Percentiles rank a stretch among this genome's conserved stretches.
phyloP scores from a whole-genome alignment of 2,113 vertebrate species.

The Pseudorectes ferrugineus region DNA sequence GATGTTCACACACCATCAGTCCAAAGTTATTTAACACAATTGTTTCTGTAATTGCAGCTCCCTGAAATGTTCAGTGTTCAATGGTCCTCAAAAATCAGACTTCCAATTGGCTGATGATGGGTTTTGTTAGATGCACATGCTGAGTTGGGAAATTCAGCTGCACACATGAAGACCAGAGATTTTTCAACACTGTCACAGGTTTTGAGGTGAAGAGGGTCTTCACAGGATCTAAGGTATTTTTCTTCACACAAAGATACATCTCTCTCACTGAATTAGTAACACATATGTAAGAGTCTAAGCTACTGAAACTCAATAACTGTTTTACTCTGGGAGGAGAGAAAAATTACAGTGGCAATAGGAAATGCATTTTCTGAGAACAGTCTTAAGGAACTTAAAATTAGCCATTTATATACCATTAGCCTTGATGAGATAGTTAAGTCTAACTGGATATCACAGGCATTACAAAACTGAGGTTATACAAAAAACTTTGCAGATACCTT shows the following conservation, averaged over 20 bases:
- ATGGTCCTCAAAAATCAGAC: slow-evolving; percentile 47
- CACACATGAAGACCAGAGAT: background rate
- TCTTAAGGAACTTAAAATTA: background rate
- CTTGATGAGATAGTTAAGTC: background rate
- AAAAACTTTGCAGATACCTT: background rate
- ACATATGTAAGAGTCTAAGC: background rate
- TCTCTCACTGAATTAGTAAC: background rate
- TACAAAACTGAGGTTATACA: background rate
- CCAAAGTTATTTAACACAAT: slow-evolving; percentile 61
- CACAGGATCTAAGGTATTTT: background rate
- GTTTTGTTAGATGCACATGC: background rate
- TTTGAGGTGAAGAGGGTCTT: background rate
- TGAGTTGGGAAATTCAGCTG: background rate
- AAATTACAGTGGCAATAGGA: background rate
- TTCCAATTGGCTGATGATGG: slow-evolving; percentile 31
- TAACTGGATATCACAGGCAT: background rate
- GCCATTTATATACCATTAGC: background rate
- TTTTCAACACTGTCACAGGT: background rate
- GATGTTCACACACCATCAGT: slow-evolving; percentile 34
- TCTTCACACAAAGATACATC: background rate
- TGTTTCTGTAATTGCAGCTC: slow-evolving; percentile 54
- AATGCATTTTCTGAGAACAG: background rate
- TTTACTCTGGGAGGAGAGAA: background rate
- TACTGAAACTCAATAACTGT: background rate
- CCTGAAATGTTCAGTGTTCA: slow-evolving; percentile 43